Conservation (phyloP, 2,113 vertebrate species). For the Ardeotis arabs region DNA sequence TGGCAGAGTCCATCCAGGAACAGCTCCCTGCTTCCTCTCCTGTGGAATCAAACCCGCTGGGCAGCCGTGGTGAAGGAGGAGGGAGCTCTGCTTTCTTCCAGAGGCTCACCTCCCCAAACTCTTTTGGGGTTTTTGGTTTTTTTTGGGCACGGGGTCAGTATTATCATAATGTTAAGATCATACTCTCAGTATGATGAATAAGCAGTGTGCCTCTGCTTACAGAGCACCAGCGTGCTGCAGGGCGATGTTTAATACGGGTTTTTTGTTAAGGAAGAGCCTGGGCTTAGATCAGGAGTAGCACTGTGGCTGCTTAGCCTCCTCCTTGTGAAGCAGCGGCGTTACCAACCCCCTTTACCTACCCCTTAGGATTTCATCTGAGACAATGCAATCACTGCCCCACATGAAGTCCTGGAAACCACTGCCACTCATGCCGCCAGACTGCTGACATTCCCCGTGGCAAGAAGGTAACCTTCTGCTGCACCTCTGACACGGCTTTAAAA, state of each 20-base stretch:
- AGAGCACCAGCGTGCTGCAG: not conserved
- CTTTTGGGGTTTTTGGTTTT: not conserved
- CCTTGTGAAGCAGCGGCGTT: not conserved
- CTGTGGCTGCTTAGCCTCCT: not conserved
- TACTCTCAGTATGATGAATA: not conserved
- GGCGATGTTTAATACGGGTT: not conserved
- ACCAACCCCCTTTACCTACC: conserved; percentile 41
- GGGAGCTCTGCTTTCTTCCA: not conserved
- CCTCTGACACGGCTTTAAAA: not conserved
- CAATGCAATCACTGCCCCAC: conserved; percentile 22
- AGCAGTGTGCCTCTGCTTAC: not conserved
- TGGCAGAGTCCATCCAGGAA: not conserved
- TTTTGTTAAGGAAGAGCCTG: not conserved
- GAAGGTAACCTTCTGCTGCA: conserved; percentile 35
- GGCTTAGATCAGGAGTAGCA: not conserved
- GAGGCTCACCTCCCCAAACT: not conserved
- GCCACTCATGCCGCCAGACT: not conserved
- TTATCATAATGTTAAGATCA: not conserved
- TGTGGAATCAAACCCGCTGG: not conserved
- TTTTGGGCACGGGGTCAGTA: not conserved
- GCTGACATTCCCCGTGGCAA: not conserved
- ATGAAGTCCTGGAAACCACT: not conserved
- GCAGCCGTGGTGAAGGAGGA: not conserved
- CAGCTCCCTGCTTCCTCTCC: not conserved
- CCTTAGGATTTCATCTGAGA: conserved; percentile 12